Percentiles rank a stretch among this genome's conserved stretches.
Conservation (phyloP, 2,797 vertebrate species). For the Fundulus diaphanus region DNA sequence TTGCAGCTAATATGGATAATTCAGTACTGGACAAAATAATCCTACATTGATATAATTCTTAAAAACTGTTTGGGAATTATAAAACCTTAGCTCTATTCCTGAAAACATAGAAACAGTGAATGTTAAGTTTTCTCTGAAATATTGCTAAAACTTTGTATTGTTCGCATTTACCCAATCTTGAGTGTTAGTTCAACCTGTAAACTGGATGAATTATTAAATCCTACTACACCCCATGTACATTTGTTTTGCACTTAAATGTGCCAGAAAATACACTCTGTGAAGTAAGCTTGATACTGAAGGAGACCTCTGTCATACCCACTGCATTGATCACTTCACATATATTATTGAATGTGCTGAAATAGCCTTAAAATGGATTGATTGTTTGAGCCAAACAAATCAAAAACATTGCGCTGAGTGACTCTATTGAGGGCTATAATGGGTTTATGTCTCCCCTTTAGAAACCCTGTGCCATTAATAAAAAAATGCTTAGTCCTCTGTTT, state of each 20-base stretch:
- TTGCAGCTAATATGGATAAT: background rate
- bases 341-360: slow-evolving; percentile 20
- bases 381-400: slow-evolving; percentile 41
- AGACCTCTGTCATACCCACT: slow-evolving; percentile 12
- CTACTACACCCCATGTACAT: no score
- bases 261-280: slow-evolving; percentile 11
- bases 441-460: slow-evolving; percentile 36
- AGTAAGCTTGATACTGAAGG: slow-evolving; percentile 29
- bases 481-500: slow-evolving; percentile 42
- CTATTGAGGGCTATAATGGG: slow-evolving; percentile 33
- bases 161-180: background rate
- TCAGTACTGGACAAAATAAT: background rate
- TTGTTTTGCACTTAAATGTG: background rate
- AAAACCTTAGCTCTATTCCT: background rate
- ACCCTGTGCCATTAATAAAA: slow-evolving; percentile 31
- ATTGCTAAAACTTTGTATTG: background rate
- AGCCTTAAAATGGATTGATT: slow-evolving; percentile 32
- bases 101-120: no score
- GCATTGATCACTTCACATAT: slow-evolving; percentile 20
- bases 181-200: background rate
- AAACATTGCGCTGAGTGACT: slow-evolving; percentile 24
- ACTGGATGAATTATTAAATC: background rate
- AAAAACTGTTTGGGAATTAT: background rate
- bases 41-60: background rate
- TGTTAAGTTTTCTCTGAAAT: background rate